Conservation (phyloP, 2,797 vertebrate species). For the Varecia variegata region DNA sequence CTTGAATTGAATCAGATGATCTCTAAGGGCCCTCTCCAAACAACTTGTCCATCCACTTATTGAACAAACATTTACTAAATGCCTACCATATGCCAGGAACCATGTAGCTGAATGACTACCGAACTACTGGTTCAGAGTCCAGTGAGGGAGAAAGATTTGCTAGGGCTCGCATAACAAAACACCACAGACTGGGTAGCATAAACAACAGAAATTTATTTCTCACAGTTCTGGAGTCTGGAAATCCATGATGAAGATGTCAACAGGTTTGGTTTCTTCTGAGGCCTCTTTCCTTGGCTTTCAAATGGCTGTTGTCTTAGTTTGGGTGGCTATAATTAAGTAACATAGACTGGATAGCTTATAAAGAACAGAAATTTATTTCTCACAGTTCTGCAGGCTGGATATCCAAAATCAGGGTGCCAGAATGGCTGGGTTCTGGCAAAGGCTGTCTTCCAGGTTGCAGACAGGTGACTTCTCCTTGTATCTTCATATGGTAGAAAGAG, state of each 20-base stretch:
- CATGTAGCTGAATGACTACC: not conserved
- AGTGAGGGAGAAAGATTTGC: not conserved
- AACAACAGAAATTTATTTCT: slow-evolving; percentile 14
- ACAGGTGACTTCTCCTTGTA: not conserved
- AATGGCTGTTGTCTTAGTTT: not conserved
- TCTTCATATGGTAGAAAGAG: not conserved
- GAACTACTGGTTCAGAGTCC: not conserved
- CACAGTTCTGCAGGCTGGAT: not conserved
- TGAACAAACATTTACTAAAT: not conserved
- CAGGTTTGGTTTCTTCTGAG: not conserved
- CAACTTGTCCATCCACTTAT: not conserved
- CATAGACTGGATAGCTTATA: not conserved
- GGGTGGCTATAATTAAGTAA: no score
- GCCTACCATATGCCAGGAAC: not conserved
- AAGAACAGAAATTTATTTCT: not conserved
- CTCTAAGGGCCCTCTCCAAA: not conserved
- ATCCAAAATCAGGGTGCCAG: not conserved
- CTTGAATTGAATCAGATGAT: not conserved
- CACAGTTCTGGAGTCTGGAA: not conserved
- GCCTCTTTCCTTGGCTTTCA: not conserved
- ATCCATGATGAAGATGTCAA: not conserved
- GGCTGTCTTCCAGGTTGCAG: not conserved
- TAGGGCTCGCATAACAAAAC: not conserved
- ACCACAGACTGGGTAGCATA: not conserved
- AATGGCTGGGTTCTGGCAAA: not conserved